phyloP scores from a whole-genome alignment of 1,140 invertebrate species.

The Cotesia chilonis region DNA sequence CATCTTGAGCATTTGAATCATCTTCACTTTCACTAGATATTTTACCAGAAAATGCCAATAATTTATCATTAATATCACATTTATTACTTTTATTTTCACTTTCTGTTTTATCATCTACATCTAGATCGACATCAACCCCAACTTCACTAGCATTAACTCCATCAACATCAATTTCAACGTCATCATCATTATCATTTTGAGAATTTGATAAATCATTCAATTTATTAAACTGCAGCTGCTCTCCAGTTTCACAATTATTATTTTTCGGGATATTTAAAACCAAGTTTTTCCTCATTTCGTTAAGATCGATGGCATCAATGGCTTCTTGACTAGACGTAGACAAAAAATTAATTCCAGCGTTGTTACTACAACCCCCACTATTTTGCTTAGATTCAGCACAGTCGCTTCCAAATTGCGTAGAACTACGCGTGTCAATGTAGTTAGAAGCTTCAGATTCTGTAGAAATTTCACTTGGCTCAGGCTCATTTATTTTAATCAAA shows the following conservation, averaged over 20 bases:
- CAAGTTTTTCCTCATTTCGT: slow-evolving; percentile 17
- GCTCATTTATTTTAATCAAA: slow-evolving; percentile 17
- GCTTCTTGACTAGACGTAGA: slow-evolving; percentile 35
- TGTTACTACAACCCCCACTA: not conserved
- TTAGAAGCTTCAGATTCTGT: slow-evolving; percentile 27
- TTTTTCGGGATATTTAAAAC: not conserved
- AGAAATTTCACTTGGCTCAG: slow-evolving; percentile 20
- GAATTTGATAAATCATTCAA: too few species aligned
- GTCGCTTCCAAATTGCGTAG: slow-evolving; percentile 36
- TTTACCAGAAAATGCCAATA: slow-evolving; percentile 30
- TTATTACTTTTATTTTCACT: not conserved
- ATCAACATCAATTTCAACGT: not conserved
- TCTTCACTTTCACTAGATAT: slow-evolving; percentile 36
- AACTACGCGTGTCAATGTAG: slow-evolving; percentile 26
- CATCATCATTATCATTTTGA: too few species aligned
- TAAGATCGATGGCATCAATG: slow-evolving; percentile 31
- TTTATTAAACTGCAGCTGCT: not conserved
- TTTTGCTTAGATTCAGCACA: slow-evolving; percentile 31
- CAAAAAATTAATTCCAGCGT: slow-evolving; percentile 24
- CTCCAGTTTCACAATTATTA: not conserved
- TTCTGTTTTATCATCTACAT: slow-evolving; percentile 15
- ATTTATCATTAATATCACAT: slow-evolving; percentile 8
- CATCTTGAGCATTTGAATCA: slow-evolving; percentile 35
- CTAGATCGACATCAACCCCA: not conserved
- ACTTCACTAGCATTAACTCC: not conserved